Base-by-base conservation (phyloP, 2,888 invertebrate genomes). In the Trichopoda pennipes region DNA sequence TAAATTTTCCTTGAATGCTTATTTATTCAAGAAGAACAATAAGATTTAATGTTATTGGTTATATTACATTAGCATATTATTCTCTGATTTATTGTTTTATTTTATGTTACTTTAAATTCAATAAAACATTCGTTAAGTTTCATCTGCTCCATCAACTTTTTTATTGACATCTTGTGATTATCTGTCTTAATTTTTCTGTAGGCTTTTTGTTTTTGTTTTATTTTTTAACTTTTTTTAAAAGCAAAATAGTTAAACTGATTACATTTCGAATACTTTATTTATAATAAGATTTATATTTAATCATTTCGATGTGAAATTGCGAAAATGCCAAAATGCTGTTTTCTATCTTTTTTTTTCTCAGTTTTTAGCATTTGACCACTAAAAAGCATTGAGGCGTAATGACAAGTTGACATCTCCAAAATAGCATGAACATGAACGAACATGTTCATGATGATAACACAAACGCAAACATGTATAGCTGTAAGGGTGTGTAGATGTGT, bases 321-420 rank as follows among this genome's bases (percentile, higher is more conserved):
- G 38, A 60, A 51, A 51, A 68, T 68, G 51, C 16, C 28, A 60
- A 51, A 51, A 68, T 42, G 49, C 42, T 75, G 38, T 44, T 23
- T 38, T 10, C 3, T 58, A 1, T 49, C n/a, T 35, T n/a, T 14
- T 8, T 17, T 51, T 32, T 44, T 28, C 19, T 10, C 32, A 44
- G 14, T 17, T 55, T 42, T 63, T 77, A 44, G 58, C 58, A 75
- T 70, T 82, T 79, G 79, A 79, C 82, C 82, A 79, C 82, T 72
- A 82, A 82, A 73, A 82, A 79, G 70, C 82, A 82, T 73, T 82
- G 82, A 73, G 76, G 79, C 79, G 68, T 75, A 82, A 82, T 82
- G 82, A 82, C 82, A 82, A 79, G 75, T 82, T 82, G 82, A 79
- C 82, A 82, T 82, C 72, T 82, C 60, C 72, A 82, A 82, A 82